Conservation (phyloP, 1,140 invertebrate species). For the Nasonia giraulti region DNA sequence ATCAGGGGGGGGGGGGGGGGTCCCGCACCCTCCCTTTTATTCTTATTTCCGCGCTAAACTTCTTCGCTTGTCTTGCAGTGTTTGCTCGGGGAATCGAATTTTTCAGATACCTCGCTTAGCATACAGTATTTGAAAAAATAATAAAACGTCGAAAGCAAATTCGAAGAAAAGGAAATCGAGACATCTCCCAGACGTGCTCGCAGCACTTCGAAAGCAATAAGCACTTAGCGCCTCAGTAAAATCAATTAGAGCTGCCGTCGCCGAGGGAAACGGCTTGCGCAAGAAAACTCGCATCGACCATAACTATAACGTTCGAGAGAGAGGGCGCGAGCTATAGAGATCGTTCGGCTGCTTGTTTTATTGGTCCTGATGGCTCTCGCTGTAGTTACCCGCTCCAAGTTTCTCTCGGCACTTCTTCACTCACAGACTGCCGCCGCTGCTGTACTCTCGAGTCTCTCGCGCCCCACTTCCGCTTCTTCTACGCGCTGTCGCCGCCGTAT, state of each 20-base stretch:
- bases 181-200: not conserved
- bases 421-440: not conserved
- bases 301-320: not conserved
- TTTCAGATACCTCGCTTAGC: not conserved
- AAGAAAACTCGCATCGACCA: constrained; percentile 51
- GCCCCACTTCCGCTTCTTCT: not conserved
- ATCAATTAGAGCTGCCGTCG: constrained; percentile 63
- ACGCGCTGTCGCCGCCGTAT: not conserved
- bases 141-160: not conserved
- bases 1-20: constrained; percentile 35
- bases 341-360: constrained; percentile 52
- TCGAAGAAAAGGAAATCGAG: not conserved
- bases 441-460: constrained; percentile 13
- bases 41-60: constrained; percentile 56
- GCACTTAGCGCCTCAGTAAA: constrained; percentile 67
- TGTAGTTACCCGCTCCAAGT: constrained; percentile 10
- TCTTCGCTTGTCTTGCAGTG: constrained; percentile 54
- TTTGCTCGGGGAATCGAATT: not conserved
- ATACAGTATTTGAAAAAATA: not conserved
- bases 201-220: constrained; percentile 55
- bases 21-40: constrained; percentile 49
- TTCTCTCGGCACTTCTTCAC: constrained; percentile 11
- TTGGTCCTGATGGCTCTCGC: constrained; percentile 33
- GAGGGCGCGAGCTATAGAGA: constrained; percentile 2
- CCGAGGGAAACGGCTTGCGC: constrained; percentile 27